Evolutionary conservation across 2,113 vertebrate species (phyloP).

Genomic region (Ovibos moschatus): DNA sequence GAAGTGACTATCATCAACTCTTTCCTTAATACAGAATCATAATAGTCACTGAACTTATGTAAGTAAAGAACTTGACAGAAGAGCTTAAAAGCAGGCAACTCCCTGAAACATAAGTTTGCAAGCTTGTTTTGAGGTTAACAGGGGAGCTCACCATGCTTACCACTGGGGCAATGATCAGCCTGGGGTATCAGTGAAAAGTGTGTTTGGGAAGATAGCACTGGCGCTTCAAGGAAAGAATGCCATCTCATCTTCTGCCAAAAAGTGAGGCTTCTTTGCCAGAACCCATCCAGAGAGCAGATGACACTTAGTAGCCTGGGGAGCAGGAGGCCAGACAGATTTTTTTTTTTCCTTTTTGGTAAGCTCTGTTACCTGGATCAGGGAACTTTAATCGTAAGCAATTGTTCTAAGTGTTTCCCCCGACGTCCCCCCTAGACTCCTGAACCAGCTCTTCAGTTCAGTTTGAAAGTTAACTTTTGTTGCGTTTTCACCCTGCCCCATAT

Average conservation of each 20-base stretch:
- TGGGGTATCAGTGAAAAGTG: not conserved
- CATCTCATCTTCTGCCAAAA: not conserved
- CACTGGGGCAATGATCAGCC: accelerated
- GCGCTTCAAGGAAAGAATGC: accelerated
- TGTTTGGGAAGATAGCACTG: not conserved
- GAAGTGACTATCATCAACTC: not conserved
- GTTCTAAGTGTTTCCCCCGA: accelerated
- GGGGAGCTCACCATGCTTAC: not conserved
- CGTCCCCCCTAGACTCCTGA: not conserved
- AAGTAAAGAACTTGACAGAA: not conserved
- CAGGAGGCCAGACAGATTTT: not conserved
- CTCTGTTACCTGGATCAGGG: not conserved
- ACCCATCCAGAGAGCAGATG: accelerated
- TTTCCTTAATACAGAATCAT: not conserved
- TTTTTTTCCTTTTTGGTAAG: not conserved
- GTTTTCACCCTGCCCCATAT: not conserved
- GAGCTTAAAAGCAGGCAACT: not conserved
- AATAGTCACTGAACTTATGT: not conserved
- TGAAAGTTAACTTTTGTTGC: not conserved
- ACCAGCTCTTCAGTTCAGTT: not conserved
- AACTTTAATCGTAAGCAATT: not conserved
- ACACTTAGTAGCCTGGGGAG: accelerated
- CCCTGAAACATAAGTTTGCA: not conserved
- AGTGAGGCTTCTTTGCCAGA: not conserved
- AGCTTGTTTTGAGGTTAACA: not conserved